Evolutionary conservation across 1,140 invertebrate species (phyloP).

Genomic region (Caenorhabditis brenneri): DNA sequence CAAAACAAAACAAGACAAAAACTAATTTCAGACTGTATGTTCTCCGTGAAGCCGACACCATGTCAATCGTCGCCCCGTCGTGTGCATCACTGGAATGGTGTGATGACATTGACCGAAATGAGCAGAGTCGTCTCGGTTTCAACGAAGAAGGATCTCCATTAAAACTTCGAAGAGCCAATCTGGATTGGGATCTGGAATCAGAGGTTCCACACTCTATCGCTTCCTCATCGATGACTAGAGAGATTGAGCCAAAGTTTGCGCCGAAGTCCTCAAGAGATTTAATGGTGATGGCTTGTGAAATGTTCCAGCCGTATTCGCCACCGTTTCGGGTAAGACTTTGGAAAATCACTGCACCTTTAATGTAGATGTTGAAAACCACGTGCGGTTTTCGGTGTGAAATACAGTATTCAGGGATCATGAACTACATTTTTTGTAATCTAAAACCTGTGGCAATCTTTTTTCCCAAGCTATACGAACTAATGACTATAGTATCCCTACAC

Average conservation of each 20-base stretch:
- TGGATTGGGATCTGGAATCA: conserved; percentile 20
- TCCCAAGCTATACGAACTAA: neutral
- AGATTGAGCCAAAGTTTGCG: neutral
- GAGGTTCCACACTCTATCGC: neutral
- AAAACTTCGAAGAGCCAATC: conserved; percentile 31
- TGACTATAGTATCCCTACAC: neutral
- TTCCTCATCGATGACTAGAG: neutral
- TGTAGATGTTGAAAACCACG: too few relatives aligned
- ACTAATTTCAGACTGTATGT: conserved; percentile 35
- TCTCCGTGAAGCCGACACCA: neutral
- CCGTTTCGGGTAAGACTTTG: conserved; percentile 38
- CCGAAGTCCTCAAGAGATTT: conserved; percentile 43
- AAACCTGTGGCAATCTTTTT: too few relatives aligned
- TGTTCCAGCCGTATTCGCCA: conserved; percentile 41
- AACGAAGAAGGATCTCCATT: neutral
- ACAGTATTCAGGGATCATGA: too few relatives aligned
- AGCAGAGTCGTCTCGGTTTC: neutral
- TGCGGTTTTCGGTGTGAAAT: too few relatives aligned
- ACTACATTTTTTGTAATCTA: too few relatives aligned
- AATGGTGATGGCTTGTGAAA: conserved; percentile 49
- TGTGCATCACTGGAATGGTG: conserved; percentile 45
- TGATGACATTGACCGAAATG: conserved; percentile 23
- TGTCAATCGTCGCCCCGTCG: neutral
- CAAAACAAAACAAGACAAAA: neutral
- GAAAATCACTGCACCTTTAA: neutral